Percentiles rank a stretch among this genome's conserved stretches.
These are phyloP conservation scores for Nansenia antarctica DNA, from an alignment of 2,113 vertebrate species.

Conservation along the genomic window DNA sequence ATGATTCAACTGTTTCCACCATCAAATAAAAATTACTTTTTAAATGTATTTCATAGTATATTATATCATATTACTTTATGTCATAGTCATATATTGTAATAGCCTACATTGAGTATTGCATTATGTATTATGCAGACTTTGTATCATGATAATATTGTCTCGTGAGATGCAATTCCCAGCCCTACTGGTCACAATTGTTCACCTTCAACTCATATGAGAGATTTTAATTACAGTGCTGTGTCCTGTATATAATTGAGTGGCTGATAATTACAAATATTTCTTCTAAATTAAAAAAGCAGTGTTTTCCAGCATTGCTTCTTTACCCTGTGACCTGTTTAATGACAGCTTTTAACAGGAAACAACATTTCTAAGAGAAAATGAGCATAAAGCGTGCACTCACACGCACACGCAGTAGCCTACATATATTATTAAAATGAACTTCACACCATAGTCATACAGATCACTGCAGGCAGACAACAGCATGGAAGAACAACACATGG, in stretches of 20 bases:
- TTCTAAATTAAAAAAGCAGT: slow-evolving; percentile 29
- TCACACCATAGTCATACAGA: background rate
- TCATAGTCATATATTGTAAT: no score
- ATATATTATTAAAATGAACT: background rate
- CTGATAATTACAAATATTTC: slow-evolving; percentile 50
- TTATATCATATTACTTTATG: no score
- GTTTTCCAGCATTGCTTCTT: slow-evolving; percentile 25
- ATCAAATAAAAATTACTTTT: no score
- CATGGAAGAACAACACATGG: background rate
- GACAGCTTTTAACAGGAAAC: slow-evolving; percentile 46
- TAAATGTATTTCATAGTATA: no score
- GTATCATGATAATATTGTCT: no score
- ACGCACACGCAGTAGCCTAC: no score
- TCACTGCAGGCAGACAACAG: background rate
- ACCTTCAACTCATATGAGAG: background rate
- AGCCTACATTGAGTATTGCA: no score
- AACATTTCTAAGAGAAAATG: slow-evolving; percentile 39
- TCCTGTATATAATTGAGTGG: slow-evolving; percentile 11
- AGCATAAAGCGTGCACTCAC: background rate
- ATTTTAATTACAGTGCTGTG: slow-evolving; percentile 20
- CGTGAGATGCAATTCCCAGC: no score
- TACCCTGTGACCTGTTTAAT: slow-evolving; percentile 42
- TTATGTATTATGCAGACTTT: no score
- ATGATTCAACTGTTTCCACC: no score
- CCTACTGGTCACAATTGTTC: slow-evolving; percentile 11